phyloP scores from a whole-genome alignment of 2,888 invertebrate genomes.

The Eledone cirrhosa region DNA sequence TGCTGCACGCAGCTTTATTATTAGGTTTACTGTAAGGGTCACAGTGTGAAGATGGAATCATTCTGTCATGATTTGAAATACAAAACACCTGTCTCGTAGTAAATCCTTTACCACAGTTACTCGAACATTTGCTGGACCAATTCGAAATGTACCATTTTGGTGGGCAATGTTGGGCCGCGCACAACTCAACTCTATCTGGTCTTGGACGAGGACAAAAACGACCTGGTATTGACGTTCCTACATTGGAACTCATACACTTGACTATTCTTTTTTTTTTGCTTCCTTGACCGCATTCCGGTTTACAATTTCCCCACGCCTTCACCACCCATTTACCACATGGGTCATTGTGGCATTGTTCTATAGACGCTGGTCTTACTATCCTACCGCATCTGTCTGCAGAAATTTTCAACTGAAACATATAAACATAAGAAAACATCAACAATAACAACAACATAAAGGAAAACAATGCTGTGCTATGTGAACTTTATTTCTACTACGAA shows the following conservation, averaged over 20 bases:
- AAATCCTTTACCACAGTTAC: not conserved
- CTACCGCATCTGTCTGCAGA: conserved; percentile 22
- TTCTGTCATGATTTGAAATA: not conserved
- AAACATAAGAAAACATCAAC: not conserved
- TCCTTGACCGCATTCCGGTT: conserved; percentile 12
- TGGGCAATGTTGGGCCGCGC: not conserved
- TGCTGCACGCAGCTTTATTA: not conserved
- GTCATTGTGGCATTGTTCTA: conserved; percentile 29
- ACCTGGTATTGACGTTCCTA: not conserved
- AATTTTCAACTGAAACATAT: conserved; percentile 18
- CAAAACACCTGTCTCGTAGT: conserved; percentile 17
- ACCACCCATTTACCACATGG: conserved; percentile 27
- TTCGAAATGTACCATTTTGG: conserved; percentile 6
- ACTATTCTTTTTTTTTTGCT: not conserved
- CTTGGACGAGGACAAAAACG: conserved; percentile 3
- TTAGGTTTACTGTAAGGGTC: not conserved
- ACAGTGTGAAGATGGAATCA: not conserved
- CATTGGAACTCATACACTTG: conserved; percentile 5
- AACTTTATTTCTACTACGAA: too few species aligned
- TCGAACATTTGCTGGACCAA: conserved; percentile 13
- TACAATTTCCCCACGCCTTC: conserved; percentile 23
- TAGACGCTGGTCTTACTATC: conserved; percentile 11
- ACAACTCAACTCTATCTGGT: not conserved
- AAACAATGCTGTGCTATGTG: too few species aligned
- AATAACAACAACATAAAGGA: not conserved